Percentiles rank a stretch among this genome's conserved stretches.
Conservation (phyloP, 2,797 vertebrate species). For the Etheostoma perlongum region DNA sequence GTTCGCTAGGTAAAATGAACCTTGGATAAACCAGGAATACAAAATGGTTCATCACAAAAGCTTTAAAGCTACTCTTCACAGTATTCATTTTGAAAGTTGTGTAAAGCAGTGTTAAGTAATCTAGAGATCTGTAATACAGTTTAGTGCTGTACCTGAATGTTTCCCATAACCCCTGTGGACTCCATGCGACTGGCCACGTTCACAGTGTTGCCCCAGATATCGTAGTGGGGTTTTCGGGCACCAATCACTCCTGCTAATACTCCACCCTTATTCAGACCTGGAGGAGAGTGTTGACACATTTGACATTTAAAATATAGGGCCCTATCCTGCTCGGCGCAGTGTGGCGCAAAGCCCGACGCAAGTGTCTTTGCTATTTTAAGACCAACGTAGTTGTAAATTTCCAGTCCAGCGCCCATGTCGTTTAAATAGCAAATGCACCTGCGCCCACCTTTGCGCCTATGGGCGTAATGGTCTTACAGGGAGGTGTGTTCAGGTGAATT, state of each 20-base stretch:
- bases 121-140: neutral
- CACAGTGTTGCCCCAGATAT: constrained; percentile 98
- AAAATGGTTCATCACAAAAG: neutral
- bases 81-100: neutral
- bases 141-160: constrained; percentile 90
- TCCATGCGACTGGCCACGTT: constrained; percentile 99
- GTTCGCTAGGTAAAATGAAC: neutral
- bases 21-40: neutral
- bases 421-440: too few species aligned
- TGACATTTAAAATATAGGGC: neutral
- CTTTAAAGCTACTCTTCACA: too few species aligned
- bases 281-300: neutral
- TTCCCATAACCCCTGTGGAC: constrained; percentile 97
- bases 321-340: too few species aligned
- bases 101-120: neutral
- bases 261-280: constrained; percentile 95
- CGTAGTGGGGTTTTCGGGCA: constrained; percentile 95
- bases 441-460: too few species aligned
- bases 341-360: too few species aligned
- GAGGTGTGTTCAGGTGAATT: too few species aligned
- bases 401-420: too few species aligned
- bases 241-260: constrained; percentile 96
- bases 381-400: too few species aligned
- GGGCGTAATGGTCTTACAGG: too few species aligned
- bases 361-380: too few species aligned